phyloP scores from a whole-genome alignment of 2,113 vertebrate genomes.

The Cavia porcellus region DNA sequence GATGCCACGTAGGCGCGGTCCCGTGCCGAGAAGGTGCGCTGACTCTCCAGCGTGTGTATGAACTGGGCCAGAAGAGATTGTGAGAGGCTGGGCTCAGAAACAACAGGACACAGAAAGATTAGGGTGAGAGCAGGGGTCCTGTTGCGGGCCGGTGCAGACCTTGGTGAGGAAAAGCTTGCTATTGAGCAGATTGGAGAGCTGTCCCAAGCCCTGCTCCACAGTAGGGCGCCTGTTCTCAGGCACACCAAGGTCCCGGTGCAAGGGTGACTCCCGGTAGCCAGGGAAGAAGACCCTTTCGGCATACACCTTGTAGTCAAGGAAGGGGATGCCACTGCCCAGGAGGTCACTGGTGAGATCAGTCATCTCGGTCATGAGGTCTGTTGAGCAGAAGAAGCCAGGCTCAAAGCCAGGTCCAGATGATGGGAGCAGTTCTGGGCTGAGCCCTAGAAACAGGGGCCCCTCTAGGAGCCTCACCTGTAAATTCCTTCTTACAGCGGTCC shows the following conservation, averaged over 20 bases:
- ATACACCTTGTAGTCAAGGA: constrained; percentile 97
- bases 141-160: constrained; percentile 84
- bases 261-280: constrained; percentile 95
- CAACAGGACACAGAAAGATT: fast-evolving
- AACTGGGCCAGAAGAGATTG: constrained; percentile 87
- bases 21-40: constrained; percentile 96
- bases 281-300: constrained; percentile 99
- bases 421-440: neutral
- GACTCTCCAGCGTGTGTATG: constrained; percentile 98
- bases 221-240: constrained; percentile 96
- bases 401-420: fast-evolving
- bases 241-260: constrained; percentile 95
- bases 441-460: neutral
- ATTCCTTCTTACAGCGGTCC: constrained; percentile 99
- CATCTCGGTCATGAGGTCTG: constrained; percentile 99
- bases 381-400: constrained; percentile 7
- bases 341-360: constrained; percentile 99
- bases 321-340: constrained; percentile 97
- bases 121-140: fast-evolving
- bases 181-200: constrained; percentile 98
- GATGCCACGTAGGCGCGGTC: constrained; percentile 97
- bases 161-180: constrained; percentile 99
- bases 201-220: constrained; percentile 97
- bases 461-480: constrained; percentile 91
- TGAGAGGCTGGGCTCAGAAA: neutral